Base-by-base conservation (phyloP, 2,797 vertebrate genomes). In the Sylvilagus floridanus region DNA sequence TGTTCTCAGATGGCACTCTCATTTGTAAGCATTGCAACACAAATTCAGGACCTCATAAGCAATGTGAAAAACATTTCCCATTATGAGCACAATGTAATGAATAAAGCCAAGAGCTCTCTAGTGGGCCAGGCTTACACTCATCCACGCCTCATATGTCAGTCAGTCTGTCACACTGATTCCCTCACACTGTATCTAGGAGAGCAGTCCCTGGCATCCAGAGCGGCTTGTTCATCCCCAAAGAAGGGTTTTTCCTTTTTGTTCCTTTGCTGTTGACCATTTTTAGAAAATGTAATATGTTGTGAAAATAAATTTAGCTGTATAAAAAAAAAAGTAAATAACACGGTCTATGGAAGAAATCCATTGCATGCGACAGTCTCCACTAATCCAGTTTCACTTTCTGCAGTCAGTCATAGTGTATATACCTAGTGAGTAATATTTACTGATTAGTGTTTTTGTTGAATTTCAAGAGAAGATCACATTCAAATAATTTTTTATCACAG, bases 241-340 rank as follows among this genome's bases (percentile, higher is more conserved):
- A 98, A 94, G 97, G 77, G 93, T 90, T 97, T 95, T 96, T 94
- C 86, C 86, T 92, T 88, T 84, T 54, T 97, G 89, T 73, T 68
- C 77, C 54, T 96, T 98, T 98, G 97, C 98, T 98, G 96, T 98
- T 98, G 98, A 98, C 98, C 98, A 98, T 98, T 98, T 98, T 98
- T 97, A 98, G 98, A 98, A 98, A 99, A 98, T 99, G 99, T 99
- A 99, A 99, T 97, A 98, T 99, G 98, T 99, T 99, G 98, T 98
- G 98, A 99, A 98, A 99, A 99, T 99, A 99, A 99, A 99, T 98
- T 98, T 97, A 98, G 97, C 97, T 98, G 97, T 96, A 30, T 96
- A 97, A 98, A 97, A 92, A 42, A 37, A 82, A 12, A 4, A 63
- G 89, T 69, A 50, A 84, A 30, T 87, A 73, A 63, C 11, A 71